Base-by-base conservation (phyloP, 2,113 vertebrate species). In the Cyanoderma ruficeps region DNA sequence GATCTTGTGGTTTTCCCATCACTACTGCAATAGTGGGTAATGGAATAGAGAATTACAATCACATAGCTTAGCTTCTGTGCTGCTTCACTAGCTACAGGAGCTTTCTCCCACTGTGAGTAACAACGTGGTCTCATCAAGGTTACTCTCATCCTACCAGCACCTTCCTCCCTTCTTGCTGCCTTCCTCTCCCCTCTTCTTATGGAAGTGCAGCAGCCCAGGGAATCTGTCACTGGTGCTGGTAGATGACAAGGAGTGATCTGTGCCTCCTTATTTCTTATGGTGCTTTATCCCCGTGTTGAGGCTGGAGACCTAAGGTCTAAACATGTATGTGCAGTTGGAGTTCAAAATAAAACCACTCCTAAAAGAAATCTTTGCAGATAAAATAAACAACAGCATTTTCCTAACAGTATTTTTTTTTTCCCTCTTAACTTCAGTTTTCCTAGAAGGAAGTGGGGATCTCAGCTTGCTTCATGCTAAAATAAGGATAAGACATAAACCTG, bases 381-480 rank as follows among this genome's bases (percentile, higher is more conserved):
- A 83, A 74, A 65, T 1, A 61, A 79, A 41, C 33, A 89, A 15
- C 22, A 60, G 13, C 4, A 5, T 81, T 83, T 60, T 57, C 16
- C 12, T 49, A 42, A 30, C 2, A 33, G 5, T 18, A 24, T 11
- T 39, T 39, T 2, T 4, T 79, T 35, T 37, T 22, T 1, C 50
- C 20, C 35, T 37, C 16, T 67, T 52, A 39, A 37, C 7, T 57
- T 81, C 12, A 64, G 5, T 74, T 92, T 89, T 56, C 41, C 24
- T 52, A 35, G 52, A 77, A 80, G 25, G 27, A 86, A 74, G 7
- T 0, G 0, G 7, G 22, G 2, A 76, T 88, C 41, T 88, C 68
- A 53, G 14, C 23, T 74, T 78, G 22, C 11, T 80, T 71, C 23
- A 14, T 37, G 23, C 78, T 95, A 89, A 89, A 89, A 90, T 83